Evolutionary conservation across 2,888 invertebrate genomes (phyloP).

Genomic region (Bunonema sp.): DNA sequence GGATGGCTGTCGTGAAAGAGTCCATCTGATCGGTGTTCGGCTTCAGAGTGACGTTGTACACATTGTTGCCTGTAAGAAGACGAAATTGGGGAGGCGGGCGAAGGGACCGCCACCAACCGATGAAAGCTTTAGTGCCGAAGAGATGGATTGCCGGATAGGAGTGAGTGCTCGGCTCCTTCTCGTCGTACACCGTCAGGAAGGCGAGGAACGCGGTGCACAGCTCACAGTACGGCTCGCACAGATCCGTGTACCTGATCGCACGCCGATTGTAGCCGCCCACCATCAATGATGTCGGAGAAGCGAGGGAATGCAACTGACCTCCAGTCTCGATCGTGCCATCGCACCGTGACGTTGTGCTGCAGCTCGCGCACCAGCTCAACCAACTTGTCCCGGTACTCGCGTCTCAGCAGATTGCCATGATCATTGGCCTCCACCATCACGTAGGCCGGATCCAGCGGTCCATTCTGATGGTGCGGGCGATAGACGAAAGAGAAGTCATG

Average conservation of each 20-base stretch:
- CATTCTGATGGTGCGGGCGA: constrained; percentile 13
- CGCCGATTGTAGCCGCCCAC: not conserved
- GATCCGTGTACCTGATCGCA: constrained; percentile 13
- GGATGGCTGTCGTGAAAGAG: constrained; percentile 27
- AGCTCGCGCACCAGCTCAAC: constrained; percentile 23
- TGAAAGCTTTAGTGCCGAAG: constrained; percentile 32
- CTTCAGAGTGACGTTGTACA: constrained; percentile 25
- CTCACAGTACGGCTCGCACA: constrained; percentile 38
- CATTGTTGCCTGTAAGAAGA: constrained; percentile 27
- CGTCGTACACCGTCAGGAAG: constrained; percentile 28
- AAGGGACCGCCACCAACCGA: constrained; percentile 12
- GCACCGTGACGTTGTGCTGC: constrained; percentile 26
- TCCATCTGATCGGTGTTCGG: constrained; percentile 9
- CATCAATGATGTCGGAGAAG: not conserved
- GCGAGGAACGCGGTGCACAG: constrained; percentile 36
- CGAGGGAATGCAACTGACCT: not conserved
- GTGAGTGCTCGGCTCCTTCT: constrained; percentile 19
- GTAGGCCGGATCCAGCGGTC: constrained; percentile 34
- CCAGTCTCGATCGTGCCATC: constrained; percentile 5
- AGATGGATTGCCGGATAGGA: constrained; percentile 32
- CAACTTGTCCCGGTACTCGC: constrained; percentile 17
- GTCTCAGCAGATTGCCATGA: not conserved
- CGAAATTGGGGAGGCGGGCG: not conserved
- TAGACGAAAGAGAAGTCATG: not conserved
- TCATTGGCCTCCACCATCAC: constrained; percentile 25